phyloP scores from a whole-genome alignment of 2,797 vertebrate species.

The Tauraco hartlaubi region DNA sequence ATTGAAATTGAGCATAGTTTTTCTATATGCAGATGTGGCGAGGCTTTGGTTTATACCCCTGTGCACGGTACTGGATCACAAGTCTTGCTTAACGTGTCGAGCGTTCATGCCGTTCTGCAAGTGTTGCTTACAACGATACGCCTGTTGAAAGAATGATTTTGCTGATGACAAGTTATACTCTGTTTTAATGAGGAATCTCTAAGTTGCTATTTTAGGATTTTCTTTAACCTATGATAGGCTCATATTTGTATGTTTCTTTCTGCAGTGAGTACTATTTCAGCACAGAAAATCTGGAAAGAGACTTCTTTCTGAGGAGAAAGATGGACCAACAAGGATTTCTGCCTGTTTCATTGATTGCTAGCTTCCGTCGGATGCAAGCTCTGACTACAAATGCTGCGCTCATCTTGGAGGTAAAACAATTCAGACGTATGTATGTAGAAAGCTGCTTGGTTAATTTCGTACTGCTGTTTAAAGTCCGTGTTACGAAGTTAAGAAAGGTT shows the following conservation, averaged over 20 bases:
- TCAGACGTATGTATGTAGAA: not conserved
- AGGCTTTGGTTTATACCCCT: not conserved
- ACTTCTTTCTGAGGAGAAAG: slow-evolving; percentile 96
- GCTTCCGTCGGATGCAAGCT: slow-evolving; percentile 94
- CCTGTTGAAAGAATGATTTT: not conserved
- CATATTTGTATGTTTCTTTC: slow-evolving; percentile 40
- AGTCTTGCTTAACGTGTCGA: not conserved
- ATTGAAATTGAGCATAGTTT: not conserved
- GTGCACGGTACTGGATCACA: not conserved
- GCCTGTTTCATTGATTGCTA: slow-evolving; percentile 92
- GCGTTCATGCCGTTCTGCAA: not conserved
- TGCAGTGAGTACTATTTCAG: slow-evolving; percentile 98
- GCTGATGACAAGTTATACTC: not conserved
- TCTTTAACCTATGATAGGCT: not conserved
- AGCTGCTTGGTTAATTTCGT: not conserved
- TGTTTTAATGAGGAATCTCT: not conserved
- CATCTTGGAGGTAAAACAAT: slow-evolving; percentile 89
- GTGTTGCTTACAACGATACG: not conserved
- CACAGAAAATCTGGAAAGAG: slow-evolving; percentile 93
- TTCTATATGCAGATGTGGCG: not conserved
- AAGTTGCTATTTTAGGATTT: not conserved
- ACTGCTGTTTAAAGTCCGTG: not conserved
- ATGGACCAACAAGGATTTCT: slow-evolving; percentile 95
- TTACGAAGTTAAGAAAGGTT: not conserved
- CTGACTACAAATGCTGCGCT: slow-evolving; percentile 91